phyloP scores from a whole-genome alignment of 1,140 invertebrate genomes.

The Physella acuta region DNA sequence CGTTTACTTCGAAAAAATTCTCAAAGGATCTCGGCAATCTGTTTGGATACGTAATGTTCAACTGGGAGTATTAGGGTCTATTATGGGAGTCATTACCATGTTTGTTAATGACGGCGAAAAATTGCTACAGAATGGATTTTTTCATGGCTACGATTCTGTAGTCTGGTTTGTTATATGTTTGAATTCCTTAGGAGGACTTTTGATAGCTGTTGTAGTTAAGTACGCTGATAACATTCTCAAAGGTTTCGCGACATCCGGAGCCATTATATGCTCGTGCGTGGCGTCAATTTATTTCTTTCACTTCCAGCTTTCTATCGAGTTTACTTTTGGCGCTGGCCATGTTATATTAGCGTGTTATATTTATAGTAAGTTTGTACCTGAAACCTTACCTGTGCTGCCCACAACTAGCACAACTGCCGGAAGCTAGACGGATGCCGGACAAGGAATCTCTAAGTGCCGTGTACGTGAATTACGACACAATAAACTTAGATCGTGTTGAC shows the following conservation, averaged over 20 bases:
- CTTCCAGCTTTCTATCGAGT: conserved; percentile 84
- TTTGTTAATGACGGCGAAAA: conserved; percentile 59
- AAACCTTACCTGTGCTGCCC: conserved; percentile 70
- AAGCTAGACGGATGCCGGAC: no score
- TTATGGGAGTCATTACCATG: conserved; percentile 63
- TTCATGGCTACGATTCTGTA: conserved; percentile 61
- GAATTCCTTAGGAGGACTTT: conserved; percentile 60
- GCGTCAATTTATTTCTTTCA: conserved; percentile 91
- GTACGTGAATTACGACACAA: conserved; percentile 2
- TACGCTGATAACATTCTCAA: conserved; percentile 64
- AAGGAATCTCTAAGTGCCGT: no score
- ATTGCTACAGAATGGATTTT: conserved; percentile 62
- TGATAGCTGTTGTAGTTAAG: conserved; percentile 63
- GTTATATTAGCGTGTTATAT: conserved; percentile 95
- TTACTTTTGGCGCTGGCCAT: conserved; percentile 79
- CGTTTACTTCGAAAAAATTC: conserved; percentile 98
- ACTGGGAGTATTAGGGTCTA: conserved; percentile 63
- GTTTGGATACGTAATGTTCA: conserved; percentile 77
- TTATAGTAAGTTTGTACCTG: conserved; percentile 75
- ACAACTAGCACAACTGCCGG: not conserved
- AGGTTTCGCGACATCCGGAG: conserved; percentile 61
- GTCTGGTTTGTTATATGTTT: conserved; percentile 62
- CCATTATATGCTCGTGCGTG: conserved; percentile 85
- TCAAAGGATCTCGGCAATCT: conserved; percentile 84
- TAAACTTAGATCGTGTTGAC: no score